Base-by-base conservation (phyloP, 2,113 vertebrate species). In the Pelvicachromis taeniatus region DNA sequence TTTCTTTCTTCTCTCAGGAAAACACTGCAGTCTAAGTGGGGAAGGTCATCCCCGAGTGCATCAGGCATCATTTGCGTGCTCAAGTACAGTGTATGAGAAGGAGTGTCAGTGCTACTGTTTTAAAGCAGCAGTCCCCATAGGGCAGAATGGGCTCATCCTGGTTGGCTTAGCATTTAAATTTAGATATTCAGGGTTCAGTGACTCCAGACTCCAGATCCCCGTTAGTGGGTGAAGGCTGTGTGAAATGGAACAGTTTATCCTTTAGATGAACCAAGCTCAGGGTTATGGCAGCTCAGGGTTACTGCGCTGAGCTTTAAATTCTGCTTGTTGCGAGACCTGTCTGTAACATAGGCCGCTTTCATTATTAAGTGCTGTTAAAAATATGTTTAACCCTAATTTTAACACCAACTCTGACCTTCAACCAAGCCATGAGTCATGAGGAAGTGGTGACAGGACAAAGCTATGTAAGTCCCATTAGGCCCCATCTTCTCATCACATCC, bases 141-240 rank as follows among this genome's bases (percentile, higher is more conserved):
- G 63, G 82, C 52, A 82, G 35, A 63, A 48, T 9, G 9, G 70
- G 35, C 82, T 87, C 31, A 80, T 65, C 80, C 56, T 13, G 52
- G 59, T 90, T 45, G 68, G 84, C 78, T 83, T 85, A 56, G 84
- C 82, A 83, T 85, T 80, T 61, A 86, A 85, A 85, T 89, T 63
- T 21, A 82, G 73, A 82, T 85, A 73, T 87, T 84, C 70, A 86
- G 77, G 81, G 73, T 87, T 91, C 17, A 56, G 50, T 35, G 31
- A 61, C 83, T 75, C 1, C 83, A 40, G 78, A 85, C 83, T 82
- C 55, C 54, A 75, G 85, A 80, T 78, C 45, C 63, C 73, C 2
- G 23, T 86, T 82, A 85, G 85, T n/a, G 73, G 53, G 77, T 6
- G 54, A 86, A 81, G 52, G 50, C 82, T 52, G 87, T 85, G 81